These are phyloP conservation scores for Dryobotodes eremita DNA, from an alignment of 2,888 invertebrate species.

Conservation along the genomic window DNA sequence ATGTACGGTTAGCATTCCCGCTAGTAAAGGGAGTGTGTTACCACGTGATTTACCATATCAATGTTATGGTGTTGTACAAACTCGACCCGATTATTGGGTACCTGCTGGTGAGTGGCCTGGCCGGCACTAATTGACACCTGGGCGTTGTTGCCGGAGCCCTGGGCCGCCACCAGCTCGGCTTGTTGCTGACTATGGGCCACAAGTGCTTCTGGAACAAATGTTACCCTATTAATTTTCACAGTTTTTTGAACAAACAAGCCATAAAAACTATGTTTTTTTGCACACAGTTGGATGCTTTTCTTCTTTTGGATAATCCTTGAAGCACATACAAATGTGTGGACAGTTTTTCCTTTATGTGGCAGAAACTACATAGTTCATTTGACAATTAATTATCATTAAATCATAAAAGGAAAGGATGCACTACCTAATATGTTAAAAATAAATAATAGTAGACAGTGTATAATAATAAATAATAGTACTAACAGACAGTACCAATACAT, in stretches of 20 bases:
- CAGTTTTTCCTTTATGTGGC: neutral
- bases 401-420: neutral
- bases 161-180: constrained; percentile 84
- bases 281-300: too few species aligned
- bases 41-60: constrained; percentile 90
- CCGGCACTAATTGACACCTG: constrained; percentile 84
- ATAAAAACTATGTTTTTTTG: neutral
- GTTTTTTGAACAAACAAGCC: neutral
- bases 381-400: neutral
- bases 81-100: constrained; percentile 90
- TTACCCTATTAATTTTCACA: constrained; percentile 21
- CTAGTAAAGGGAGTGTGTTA: constrained; percentile 84
- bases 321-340: neutral
- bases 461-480: neutral
- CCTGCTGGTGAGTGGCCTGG: constrained; percentile 87
- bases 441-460: neutral
- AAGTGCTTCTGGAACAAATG: constrained; percentile 80
- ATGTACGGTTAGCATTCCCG: constrained; percentile 82
- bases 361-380: neutral
- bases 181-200: constrained; percentile 89
- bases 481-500: neutral
- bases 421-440: too few species aligned
- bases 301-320: neutral
- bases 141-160: constrained; percentile 71
- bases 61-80: constrained; percentile 91